Percentiles rank a stretch among this genome's conserved stretches.
Evolutionary conservation across 2,888 invertebrate genomes (phyloP).

Genomic region (Lasioglossum malachurum): DNA sequence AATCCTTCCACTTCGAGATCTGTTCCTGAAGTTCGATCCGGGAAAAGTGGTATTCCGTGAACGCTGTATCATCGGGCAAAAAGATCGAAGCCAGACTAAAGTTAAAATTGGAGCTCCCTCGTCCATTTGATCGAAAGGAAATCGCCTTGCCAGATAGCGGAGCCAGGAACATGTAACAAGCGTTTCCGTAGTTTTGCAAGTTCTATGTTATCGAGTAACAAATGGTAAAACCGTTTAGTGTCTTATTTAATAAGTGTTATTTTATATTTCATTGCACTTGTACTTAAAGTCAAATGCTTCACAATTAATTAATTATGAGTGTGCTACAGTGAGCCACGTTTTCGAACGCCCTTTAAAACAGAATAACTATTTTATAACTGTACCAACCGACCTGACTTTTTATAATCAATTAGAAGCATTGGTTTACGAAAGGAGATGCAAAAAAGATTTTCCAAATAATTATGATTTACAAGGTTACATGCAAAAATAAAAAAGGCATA

Average conservation of each 20-base stretch:
- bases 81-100: neutral
- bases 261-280: no score
- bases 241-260: neutral
- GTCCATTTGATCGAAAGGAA: slow-evolving; percentile 7
- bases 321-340: no score
- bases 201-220: neutral
- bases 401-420: no score
- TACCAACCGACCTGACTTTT: no score
- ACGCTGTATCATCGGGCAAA: slow-evolving; percentile 5
- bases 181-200: neutral
- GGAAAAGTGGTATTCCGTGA: slow-evolving; percentile 18
- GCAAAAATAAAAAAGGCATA: no score
- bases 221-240: neutral
- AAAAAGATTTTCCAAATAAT: no score
- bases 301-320: no score
- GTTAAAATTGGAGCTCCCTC: slow-evolving; percentile 6
- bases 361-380: no score
- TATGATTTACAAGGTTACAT: no score
- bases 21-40: slow-evolving; percentile 8
- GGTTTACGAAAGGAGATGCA: no score
- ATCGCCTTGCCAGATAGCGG: neutral
- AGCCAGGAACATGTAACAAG: neutral
- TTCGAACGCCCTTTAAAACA: no score
- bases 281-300: no score
- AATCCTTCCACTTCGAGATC: slow-evolving; percentile 3